Base-by-base conservation (phyloP, 2,113 vertebrate genomes). In the Tupaia chinensis region DNA sequence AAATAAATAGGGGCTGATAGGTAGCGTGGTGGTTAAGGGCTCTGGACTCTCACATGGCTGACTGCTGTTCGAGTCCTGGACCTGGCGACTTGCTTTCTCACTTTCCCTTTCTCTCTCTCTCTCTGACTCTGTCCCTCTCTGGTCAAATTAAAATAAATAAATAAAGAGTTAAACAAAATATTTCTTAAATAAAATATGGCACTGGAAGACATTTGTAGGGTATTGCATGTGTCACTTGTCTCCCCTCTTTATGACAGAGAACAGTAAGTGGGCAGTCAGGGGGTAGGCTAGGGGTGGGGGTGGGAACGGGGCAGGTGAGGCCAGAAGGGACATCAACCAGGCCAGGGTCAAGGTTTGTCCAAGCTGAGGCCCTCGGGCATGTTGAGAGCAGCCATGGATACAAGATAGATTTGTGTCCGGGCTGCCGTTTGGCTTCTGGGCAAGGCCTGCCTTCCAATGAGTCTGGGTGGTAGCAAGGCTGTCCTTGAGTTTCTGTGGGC, bases 371-470 rank as follows among this genome's bases (percentile, higher is more conserved):
- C 20, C 4, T 2, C 8, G 53, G 34, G 44, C 16, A 8, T 0
- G 0, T 2, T 8, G 63, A 68, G 16, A 15, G 44, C 4, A 6
- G 11, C 17, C 78, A 63, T 60, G 3, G 58, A 20, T n/a, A 10
- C 54, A 60, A 56, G 3, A 1, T 2, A 27, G 22, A 15, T 9
- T 82, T 16, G 29, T 13, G 60, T 22, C 29, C 61, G 70, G 76
- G 58, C 34, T 69, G 23, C 77, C 22, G 3, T 5, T 32, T 61
- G 56, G 63, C 56, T 7, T 72, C 29, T 85, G 60, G 74, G 3
- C 56, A 0, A 80, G 61, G 16, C 23, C 25, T 7, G 3, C 56
- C 34, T 61, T 82, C 2, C 0, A 15, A 9, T 0, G 2, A 27
- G 60, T 68, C 87, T 87, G 58, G 69, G 27, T 78, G 32, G n/a